phyloP scores from a whole-genome alignment of 2,113 vertebrate genomes.

The Megalops atlanticus region DNA sequence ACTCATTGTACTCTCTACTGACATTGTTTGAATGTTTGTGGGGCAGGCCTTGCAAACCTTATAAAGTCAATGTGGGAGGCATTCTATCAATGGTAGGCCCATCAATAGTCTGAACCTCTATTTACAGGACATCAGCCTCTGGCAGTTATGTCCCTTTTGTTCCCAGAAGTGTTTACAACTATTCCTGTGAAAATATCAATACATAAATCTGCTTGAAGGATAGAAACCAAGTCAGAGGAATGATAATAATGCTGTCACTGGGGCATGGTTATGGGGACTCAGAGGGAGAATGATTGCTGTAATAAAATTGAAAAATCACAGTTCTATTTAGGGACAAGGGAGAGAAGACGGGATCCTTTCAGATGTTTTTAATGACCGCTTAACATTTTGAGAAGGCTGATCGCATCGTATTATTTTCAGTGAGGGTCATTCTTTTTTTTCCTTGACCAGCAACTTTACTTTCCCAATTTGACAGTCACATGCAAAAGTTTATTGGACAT shows the following conservation, averaged over 20 bases:
- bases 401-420: constrained; percentile 3
- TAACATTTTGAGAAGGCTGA: background rate
- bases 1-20: background rate
- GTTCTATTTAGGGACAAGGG: background rate
- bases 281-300: background rate
- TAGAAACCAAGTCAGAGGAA: background rate
- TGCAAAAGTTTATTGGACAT: background rate
- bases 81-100: background rate
- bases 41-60: background rate
- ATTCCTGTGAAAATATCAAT: constrained; percentile 4
- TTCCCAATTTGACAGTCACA: constrained; percentile 3
- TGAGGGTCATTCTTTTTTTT: constrained; percentile 1
- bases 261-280: background rate
- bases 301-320: constrained; percentile 6
- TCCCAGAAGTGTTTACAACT: constrained; percentile 3
- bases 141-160: constrained; percentile 5
- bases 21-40: background rate
- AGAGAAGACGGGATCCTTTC: background rate
- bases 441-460: background rate
- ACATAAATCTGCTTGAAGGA: constrained; percentile 7
- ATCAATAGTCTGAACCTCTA: constrained; percentile 6
- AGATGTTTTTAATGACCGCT: background rate
- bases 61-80: background rate
- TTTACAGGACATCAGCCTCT: background rate
- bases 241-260: constrained; percentile 10